phyloP scores from a whole-genome alignment of 2,797 vertebrate species.

The Sebastes vulpes region DNA sequence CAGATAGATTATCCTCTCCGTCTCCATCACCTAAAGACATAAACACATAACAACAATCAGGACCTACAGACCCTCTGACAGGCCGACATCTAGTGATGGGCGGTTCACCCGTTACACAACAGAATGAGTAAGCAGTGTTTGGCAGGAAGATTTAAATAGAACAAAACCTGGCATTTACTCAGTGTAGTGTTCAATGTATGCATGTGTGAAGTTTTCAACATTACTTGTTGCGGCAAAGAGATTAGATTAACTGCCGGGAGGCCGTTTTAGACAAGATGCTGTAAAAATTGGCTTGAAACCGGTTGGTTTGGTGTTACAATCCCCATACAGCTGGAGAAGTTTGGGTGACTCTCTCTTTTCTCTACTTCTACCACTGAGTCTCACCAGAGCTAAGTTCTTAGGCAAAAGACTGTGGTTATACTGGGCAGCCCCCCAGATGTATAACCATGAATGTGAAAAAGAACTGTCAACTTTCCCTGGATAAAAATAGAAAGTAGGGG shows the following conservation, averaged over 20 bases:
- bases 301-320: background rate
- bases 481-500: too few relatives aligned
- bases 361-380: background rate
- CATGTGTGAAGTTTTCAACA: background rate
- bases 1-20: slow-evolving; percentile 97
- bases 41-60: slow-evolving; percentile 27
- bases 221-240: background rate
- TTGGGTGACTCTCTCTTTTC: background rate
- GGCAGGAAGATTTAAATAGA: slow-evolving; percentile 34
- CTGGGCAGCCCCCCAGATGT: background rate
- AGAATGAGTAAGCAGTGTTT: slow-evolving; percentile 46
- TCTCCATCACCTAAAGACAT: slow-evolving; percentile 96
- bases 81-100: slow-evolving; percentile 26
- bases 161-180: slow-evolving; percentile 12
- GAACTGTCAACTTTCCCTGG: background rate
- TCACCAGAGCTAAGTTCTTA: background rate
- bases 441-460: background rate
- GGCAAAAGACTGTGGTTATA: background rate
- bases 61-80: slow-evolving; percentile 9
- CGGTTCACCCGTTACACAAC: slow-evolving; percentile 53
- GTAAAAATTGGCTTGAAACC: background rate
- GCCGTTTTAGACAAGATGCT: background rate
- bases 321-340: background rate
- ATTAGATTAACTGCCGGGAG: background rate
- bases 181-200: background rate